Conservation (phyloP, 2,888 invertebrate species). For the Azorinus chamasolen region DNA sequence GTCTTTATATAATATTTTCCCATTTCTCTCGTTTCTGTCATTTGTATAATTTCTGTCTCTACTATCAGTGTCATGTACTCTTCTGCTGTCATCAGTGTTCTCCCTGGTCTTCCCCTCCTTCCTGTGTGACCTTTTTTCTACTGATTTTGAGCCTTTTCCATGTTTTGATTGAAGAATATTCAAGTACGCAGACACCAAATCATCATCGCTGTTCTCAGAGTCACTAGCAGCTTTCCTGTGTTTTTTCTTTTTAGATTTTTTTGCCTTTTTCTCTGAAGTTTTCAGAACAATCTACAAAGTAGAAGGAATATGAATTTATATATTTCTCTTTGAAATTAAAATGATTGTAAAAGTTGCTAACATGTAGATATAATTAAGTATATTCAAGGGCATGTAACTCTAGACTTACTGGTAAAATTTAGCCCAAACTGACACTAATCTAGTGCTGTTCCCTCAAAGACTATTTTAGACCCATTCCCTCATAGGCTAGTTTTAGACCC, state of each 20-base stretch:
- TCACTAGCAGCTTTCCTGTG: conserved; percentile 54
- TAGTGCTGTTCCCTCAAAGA: no score
- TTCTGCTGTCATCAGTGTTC: conserved; percentile 11
- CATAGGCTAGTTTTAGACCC: no score
- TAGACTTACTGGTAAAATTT: no score
- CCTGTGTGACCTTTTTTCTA: background rate
- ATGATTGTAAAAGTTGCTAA: no score
- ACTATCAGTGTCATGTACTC: no score
- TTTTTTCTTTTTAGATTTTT: conserved; percentile 84
- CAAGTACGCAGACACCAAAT: conserved; percentile 81
- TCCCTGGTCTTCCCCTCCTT: conserved; percentile 14
- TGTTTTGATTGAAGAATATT: conserved; percentile 81
- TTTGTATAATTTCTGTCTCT: conserved; percentile 8
- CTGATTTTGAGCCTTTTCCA: background rate
- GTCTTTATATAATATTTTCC: conserved; percentile 6
- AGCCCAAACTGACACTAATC: no score
- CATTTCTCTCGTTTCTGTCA: conserved; percentile 14
- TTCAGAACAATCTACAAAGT: no score
- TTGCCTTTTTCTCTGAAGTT: conserved; percentile 82
- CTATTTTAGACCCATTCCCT: no score
- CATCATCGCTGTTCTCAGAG: conserved; percentile 75
- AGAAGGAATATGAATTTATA: no score
- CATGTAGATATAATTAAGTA: no score
- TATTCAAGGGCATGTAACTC: no score
- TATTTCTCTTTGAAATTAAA: no score